phyloP scores from a whole-genome alignment of 2,113 vertebrate genomes.

The Holacanthus passer region DNA sequence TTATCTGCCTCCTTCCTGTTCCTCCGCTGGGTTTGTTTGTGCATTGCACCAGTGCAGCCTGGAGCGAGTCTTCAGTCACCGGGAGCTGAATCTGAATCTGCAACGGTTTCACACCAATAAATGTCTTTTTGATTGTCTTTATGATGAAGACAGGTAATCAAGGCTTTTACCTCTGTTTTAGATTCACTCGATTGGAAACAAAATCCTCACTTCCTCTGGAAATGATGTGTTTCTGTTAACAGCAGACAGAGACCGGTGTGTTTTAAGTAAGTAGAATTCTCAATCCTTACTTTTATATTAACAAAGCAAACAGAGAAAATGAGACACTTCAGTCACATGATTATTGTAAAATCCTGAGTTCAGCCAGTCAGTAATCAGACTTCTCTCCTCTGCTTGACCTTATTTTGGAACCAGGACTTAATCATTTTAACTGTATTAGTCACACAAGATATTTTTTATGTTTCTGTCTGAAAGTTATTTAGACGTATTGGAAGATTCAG shows the following conservation, averaged over 20 bases:
- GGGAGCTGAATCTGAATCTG: background rate
- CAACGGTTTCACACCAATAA: background rate
- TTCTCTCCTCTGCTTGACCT: too few species aligned
- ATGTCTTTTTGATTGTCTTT: background rate
- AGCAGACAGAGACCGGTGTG: background rate
- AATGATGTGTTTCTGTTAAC: background rate
- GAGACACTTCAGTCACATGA: background rate
- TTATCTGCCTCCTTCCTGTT: conserved; percentile 20
- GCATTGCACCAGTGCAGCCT: conserved; percentile 1
- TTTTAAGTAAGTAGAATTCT: background rate
- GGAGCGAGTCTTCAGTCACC: background rate
- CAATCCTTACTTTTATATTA: background rate
- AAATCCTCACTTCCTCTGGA: background rate
- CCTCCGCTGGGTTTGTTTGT: conserved; percentile 27
- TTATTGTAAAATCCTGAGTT: background rate
- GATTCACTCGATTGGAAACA: background rate
- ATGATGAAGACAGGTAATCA: background rate
- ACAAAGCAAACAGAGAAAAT: too few species aligned
- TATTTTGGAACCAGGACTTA: too few species aligned
- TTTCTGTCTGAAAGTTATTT: too few species aligned
- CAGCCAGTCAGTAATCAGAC: too few species aligned
- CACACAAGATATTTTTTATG: too few species aligned
- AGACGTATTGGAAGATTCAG: too few species aligned
- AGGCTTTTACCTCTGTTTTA: background rate
- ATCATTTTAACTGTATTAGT: too few species aligned